Conservation (phyloP, 2,888 invertebrate genomes). For the Lypha dubia region DNA sequence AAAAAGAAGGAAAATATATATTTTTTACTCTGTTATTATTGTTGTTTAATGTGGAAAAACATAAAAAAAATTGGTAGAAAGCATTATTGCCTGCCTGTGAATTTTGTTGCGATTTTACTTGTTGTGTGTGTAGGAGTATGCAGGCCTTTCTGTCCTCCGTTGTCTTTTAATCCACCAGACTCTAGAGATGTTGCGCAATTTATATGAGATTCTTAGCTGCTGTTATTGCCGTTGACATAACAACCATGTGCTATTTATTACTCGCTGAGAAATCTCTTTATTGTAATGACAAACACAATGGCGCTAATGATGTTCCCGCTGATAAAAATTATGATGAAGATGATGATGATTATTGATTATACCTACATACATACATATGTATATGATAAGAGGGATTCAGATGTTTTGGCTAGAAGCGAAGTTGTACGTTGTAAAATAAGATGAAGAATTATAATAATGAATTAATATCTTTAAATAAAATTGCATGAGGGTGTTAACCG, state of each 20-base stretch:
- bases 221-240: conserved; percentile 30
- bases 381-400: neutral
- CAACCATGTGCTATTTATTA: conserved; percentile 49
- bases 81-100: neutral
- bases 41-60: conserved; percentile 13
- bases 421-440: neutral
- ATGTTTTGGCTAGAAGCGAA: conserved; percentile 3
- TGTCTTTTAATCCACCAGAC: conserved; percentile 48
- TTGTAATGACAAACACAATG: conserved; percentile 9
- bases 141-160: conserved; percentile 29
- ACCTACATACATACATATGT: too few relatives aligned
- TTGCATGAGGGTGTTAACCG: neutral
- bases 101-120: conserved; percentile 32
- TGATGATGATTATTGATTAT: conserved; percentile 47
- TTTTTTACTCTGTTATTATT: conserved; percentile 18
- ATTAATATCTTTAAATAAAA: conserved; percentile 1
- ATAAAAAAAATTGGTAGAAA: neutral
- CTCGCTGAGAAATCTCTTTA: conserved; percentile 22
- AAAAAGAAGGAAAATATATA: neutral
- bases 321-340: conserved; percentile 29
- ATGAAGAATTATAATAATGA: neutral
- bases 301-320: conserved; percentile 33
- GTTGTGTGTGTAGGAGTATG: conserved; percentile 47
- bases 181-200: conserved; percentile 68
- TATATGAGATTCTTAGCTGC: conserved; percentile 53